Conservation (phyloP, 2,797 vertebrate genomes). For the Eurystomus glaucurus region DNA sequence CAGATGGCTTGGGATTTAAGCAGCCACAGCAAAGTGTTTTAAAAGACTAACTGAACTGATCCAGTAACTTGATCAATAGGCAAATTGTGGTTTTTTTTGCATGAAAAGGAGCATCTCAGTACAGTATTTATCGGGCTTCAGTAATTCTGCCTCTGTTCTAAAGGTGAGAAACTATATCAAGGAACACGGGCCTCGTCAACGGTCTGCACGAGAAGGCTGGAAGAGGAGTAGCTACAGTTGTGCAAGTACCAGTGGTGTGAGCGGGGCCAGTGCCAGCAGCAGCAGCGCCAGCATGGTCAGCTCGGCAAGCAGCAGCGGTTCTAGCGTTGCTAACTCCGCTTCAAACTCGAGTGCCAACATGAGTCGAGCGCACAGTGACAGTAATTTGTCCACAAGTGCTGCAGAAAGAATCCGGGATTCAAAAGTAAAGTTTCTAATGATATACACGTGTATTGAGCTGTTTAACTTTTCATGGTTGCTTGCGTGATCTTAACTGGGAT, state of each 20-base stretch:
- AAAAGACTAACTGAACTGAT: not conserved
- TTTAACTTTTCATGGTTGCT: not conserved
- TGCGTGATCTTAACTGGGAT: not conserved
- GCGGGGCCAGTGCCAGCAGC: slow-evolving; percentile 88
- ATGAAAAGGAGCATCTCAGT: not conserved
- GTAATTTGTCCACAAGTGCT: slow-evolving; percentile 94
- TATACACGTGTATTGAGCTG: not conserved
- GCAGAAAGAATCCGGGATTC: slow-evolving; percentile 98
- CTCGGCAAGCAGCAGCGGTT: slow-evolving; percentile 93
- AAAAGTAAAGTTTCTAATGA: slow-evolving; percentile 86
- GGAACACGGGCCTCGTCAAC: slow-evolving; percentile 93
- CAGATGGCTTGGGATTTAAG: not conserved
- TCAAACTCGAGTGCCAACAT: slow-evolving; percentile 93
- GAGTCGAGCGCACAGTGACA: slow-evolving; percentile 96
- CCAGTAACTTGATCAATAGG: not conserved
- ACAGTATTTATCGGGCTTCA: not conserved
- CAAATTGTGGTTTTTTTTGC: not conserved
- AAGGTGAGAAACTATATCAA: slow-evolving; percentile 98
- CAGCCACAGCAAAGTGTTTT: not conserved
- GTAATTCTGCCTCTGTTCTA: slow-evolving; percentile 3
- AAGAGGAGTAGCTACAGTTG: slow-evolving; percentile 95
- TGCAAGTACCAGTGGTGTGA: slow-evolving; percentile 92
- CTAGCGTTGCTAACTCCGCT: slow-evolving; percentile 89
- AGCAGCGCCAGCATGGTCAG: slow-evolving; percentile 98
- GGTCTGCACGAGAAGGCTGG: slow-evolving; percentile 92